Evolutionary conservation across 2,113 vertebrate genomes (phyloP), one percentile per base, ranked within the genome.

Genomic region (Zapus hudsonius): DNA sequence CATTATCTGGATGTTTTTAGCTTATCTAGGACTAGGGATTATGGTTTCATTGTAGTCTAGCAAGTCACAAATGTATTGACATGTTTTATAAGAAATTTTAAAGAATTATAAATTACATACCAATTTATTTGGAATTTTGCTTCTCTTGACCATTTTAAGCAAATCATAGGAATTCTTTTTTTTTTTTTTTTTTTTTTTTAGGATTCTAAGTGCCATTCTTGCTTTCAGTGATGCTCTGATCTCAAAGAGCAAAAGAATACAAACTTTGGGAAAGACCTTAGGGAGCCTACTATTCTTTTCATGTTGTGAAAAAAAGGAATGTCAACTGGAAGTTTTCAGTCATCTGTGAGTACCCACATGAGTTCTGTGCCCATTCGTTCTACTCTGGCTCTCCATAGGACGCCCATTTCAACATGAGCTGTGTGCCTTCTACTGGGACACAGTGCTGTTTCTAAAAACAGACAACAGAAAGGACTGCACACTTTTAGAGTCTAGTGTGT

Each of bases 211-310:
- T 74, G 52, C 31, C 66, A 67, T 64, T 25, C 52, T 93, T 90
- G 64, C 64, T 92, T 95, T 82, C 70, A 87, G 0, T 79, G 33
- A 36, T 74, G 40, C 38, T 84, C 23, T 90, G 33, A 85, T 95
- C 20, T 20, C 66, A 47, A 70, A 69, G 20, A 42, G 17, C 7
- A 74, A 66, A 89, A 73, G 59, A 59, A 2, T 70, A 8, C 66
- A 52, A 81, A 55, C 33, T 79, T 38, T 72, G 38, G 36, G n/a
- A 82, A 88, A 61, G 63, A 82, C 33, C 36, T 88, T 33, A 42
- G 67, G 7, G n/a, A 69, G 11, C 61, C 73, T n/a, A 52, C 64
- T 25, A 16, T 23, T 69, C 19, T 84, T 63, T 83, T 78, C 47
- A 42, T 47, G 67, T 36, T 74, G 17, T 84, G 67, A 29, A 42